Percentiles rank a stretch among this genome's conserved stretches.
phyloP scores from a whole-genome alignment of 2,888 invertebrate genomes.

The Dasypolia templi region DNA sequence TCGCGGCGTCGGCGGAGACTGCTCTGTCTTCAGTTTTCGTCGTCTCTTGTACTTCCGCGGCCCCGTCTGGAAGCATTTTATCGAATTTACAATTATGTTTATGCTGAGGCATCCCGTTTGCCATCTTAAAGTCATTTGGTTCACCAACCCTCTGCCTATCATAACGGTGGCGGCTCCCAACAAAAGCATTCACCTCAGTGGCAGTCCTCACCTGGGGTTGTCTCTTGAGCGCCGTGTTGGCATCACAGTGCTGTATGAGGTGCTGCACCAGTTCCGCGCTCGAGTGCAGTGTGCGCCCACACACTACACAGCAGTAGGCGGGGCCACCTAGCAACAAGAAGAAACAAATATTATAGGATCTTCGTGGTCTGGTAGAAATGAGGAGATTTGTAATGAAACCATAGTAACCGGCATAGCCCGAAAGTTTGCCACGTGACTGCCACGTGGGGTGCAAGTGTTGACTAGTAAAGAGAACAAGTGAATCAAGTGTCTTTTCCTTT shows the following conservation, averaged over 20 bases:
- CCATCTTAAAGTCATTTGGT: neutral
- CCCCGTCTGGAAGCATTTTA: conserved; percentile 88
- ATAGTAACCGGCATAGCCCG: neutral
- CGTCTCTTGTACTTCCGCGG: conserved; percentile 95
- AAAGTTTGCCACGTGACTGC: too few species aligned
- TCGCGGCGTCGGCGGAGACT: conserved; percentile 68
- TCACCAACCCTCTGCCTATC: neutral
- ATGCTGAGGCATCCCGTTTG: neutral
- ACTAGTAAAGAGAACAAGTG: neutral
- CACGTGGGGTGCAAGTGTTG: neutral
- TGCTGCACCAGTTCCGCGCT: conserved; percentile 95
- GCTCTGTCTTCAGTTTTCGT: conserved; percentile 92
- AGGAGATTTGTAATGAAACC: neutral
- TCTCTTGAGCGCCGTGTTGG: conserved; percentile 95
- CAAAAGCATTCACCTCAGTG: conserved; percentile 30
- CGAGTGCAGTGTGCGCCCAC: conserved; percentile 92
- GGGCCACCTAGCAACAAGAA: conserved; percentile 83
- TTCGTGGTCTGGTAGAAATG: neutral
- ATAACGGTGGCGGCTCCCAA: neutral
- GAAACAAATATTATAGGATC: neutral
- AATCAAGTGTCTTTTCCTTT: neutral
- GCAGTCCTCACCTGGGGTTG: conserved; percentile 91
- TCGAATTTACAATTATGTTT: neutral
- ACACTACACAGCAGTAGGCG: conserved; percentile 94
- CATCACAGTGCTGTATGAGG: conserved; percentile 96